Evolutionary conservation across 2,888 invertebrate species (phyloP), one percentile per base, ranked within the genome.

Genomic region (Chymomyza caudatula): DNA sequence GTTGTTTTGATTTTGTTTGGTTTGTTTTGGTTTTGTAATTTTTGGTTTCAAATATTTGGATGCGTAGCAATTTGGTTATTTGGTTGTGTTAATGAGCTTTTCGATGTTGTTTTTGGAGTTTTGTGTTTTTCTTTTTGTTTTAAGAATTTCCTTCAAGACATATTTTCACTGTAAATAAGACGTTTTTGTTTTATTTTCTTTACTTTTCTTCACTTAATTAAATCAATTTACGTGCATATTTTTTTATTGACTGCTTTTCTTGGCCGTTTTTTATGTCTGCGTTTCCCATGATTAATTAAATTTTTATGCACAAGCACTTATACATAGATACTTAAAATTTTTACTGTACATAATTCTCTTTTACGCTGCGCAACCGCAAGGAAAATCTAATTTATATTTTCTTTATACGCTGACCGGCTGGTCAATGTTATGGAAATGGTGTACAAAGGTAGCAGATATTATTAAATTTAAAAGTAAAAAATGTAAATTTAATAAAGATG

Each of bases 401-500:
- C 47, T 19, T 47, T 47, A 47, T 19, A 15, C 15, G 47, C n/a
- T 5, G 47, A 15, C n/a, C 47, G 6, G n/a, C 17, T 47, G 47
- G 17, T 47, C 47, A 47, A 17, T 47, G 15, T 47, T n/a, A 15
- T 47, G 15, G 17, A 47, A 47, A 47, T 17, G 6, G 6, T 47
- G 19, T 15, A 17, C 17, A 47, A 19, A 19, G 15, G 47, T 19
- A 19, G 47, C 47, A 37, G 37, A 37, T 37, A 37, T 5, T 15
- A 13, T 8, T 17, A 17, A 47, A 47, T 3, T 2, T 6, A 17
- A 47, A 19, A 47, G 13, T n/a, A 29, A 29, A 3, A 65, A 73
- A 84, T 80, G 78, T 77, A 81, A 84, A 84, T 84, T 80, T 80
- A 77, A 77, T 77, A 77, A 77, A 68, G 19, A 2, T 37, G 11